These are phyloP conservation scores for Drosophila orena DNA, from an alignment of 1,140 invertebrate genomes.

Conservation along the genomic window DNA sequence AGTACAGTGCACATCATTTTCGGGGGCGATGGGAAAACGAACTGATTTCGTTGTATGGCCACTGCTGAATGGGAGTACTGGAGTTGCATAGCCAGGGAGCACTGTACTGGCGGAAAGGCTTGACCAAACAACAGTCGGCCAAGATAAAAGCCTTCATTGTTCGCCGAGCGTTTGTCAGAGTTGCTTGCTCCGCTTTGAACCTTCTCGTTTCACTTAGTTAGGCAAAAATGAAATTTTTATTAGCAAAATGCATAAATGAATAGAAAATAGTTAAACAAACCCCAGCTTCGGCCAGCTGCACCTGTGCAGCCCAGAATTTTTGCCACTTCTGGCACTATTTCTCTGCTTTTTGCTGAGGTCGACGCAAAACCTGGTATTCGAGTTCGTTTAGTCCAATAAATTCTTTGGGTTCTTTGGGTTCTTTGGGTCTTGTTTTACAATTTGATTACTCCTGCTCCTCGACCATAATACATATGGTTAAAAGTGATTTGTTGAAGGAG, in stretches of 20 bases:
- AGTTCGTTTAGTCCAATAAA: constrained; percentile 41
- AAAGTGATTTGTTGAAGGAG: constrained; percentile 25
- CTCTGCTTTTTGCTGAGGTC: constrained; percentile 37
- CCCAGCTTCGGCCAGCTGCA: constrained; percentile 30
- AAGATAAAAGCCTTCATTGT: constrained; percentile 66
- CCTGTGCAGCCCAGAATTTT: constrained; percentile 27
- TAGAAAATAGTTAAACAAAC: constrained; percentile 77
- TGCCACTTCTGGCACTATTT: constrained; percentile 10
- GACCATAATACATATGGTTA: constrained; percentile 21
- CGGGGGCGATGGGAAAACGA: background rate
- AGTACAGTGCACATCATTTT: constrained; percentile 23
- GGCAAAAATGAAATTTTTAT: constrained; percentile 82
- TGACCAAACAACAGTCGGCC: constrained; percentile 44
- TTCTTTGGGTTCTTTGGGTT: constrained; percentile 6
- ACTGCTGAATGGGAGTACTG: background rate
- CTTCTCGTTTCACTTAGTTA: constrained; percentile 83
- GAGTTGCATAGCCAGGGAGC: background rate
- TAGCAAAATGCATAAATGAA: constrained; percentile 82
- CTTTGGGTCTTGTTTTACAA: constrained; percentile 42
- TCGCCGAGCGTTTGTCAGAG: constrained; percentile 6
- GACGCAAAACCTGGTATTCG: constrained; percentile 55
- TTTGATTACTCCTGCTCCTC: constrained; percentile 15
- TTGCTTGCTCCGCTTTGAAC: constrained; percentile 56
- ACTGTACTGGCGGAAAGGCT: constrained; percentile 35
- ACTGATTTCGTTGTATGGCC: constrained; percentile 1